A percentile compares a stretch with the other conserved stretches of the same genome.
These are phyloP conservation scores for Boloria euphrosyne DNA, from an alignment of 2,888 invertebrate species.

Conservation along the genomic window DNA sequence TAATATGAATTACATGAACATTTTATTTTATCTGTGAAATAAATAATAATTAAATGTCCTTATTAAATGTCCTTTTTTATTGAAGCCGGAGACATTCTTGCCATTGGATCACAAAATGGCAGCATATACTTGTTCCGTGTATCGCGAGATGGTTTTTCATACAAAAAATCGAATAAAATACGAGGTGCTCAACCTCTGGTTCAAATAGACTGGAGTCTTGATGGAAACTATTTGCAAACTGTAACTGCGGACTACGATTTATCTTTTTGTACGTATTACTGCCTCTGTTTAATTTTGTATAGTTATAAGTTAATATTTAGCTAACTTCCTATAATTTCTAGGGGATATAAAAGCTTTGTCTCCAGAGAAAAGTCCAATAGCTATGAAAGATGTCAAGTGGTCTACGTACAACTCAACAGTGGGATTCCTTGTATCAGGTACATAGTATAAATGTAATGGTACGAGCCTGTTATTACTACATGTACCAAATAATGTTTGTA, in stretches of 20 bases:
- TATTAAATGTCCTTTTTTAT: conserved; percentile 29
- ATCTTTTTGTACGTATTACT: conserved; percentile 88
- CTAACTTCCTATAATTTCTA: conserved; percentile 54
- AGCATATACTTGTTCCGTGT: conserved; percentile 88
- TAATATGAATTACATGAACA: too few relatives aligned
- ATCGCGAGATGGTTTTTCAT: conserved; percentile 93
- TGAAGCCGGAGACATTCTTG: conserved; percentile 92
- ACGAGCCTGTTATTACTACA: neutral
- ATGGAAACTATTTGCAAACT: conserved; percentile 93
- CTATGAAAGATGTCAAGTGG: conserved; percentile 96
- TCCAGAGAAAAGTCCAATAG: conserved; percentile 92
- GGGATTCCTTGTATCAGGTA: conserved; percentile 93
- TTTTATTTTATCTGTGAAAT: too few relatives aligned
- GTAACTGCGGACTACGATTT: conserved; percentile 95
- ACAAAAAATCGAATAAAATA: conserved; percentile 94
- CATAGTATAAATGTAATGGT: conserved; percentile 33
- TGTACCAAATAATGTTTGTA: neutral
- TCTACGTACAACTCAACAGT: conserved; percentile 93
- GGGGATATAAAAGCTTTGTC: conserved; percentile 95
- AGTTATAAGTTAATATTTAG: neutral
- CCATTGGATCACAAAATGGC: conserved; percentile 95
- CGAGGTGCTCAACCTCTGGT: conserved; percentile 92
- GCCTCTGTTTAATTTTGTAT: neutral
- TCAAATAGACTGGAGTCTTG: conserved; percentile 95
- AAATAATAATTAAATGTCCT: neutral